These are phyloP conservation scores for Antigone vipio DNA, from an alignment of 2,113 vertebrate species.

Conservation along the genomic window DNA sequence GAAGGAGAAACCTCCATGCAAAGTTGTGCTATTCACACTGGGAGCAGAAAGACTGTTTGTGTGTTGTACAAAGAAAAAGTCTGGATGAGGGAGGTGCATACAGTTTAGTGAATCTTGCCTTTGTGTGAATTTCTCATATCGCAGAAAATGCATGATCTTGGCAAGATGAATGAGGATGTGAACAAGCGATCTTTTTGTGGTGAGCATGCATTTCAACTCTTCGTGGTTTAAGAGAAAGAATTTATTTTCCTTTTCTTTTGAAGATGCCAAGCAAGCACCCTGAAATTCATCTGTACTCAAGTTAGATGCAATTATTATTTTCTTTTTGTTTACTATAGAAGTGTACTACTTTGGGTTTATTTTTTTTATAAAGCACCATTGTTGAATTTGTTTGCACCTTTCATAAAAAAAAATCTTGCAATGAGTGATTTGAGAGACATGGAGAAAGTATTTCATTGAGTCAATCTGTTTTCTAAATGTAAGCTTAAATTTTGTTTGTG, in stretches of 20 bases:
- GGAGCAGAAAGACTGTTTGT: not conserved
- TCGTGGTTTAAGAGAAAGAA: not conserved
- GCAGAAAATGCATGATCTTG: not conserved
- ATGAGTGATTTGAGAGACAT: not conserved
- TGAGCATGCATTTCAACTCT: not conserved
- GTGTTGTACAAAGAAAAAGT: not conserved
- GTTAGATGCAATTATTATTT: not conserved
- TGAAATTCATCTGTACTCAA: not conserved
- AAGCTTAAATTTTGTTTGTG: not conserved
- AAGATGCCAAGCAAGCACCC: not conserved
- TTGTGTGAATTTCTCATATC: not conserved
- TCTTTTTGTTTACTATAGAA: not conserved
- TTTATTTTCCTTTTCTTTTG: not conserved
- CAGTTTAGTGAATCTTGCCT: not conserved
- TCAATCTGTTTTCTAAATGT: not conserved
- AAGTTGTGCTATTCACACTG: not conserved
- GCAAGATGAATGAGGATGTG: not conserved
- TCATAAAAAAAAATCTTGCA: not conserved
- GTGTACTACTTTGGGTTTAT: not conserved
- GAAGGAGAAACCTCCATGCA: not conserved
- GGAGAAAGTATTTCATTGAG: not conserved
- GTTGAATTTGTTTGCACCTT: not conserved
- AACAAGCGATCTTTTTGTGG: not conserved
- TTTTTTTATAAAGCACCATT: not conserved
- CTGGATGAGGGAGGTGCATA: not conserved